Percentiles rank a stretch among this genome's conserved stretches.
phyloP scores from a whole-genome alignment of 2,113 vertebrate genomes.

The Odocoileus hemionus region DNA sequence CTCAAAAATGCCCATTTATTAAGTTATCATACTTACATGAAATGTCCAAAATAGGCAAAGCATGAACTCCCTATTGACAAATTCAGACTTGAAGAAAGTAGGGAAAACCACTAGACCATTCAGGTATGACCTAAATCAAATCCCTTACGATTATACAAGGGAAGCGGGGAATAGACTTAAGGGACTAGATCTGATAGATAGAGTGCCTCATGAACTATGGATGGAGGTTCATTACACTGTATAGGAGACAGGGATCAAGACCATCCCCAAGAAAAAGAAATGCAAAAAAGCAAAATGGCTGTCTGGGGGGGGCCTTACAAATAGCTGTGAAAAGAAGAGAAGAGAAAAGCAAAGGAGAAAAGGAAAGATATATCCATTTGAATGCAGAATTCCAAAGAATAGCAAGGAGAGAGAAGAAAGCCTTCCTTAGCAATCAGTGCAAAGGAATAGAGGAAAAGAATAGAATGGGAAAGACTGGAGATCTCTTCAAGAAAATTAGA shows the following conservation, averaged over 20 bases:
- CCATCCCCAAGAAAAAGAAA: neutral
- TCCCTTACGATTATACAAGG: neutral
- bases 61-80: neutral
- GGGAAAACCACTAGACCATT: neutral
- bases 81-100: neutral
- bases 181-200: neutral
- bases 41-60: neutral
- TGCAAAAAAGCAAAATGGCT: neutral
- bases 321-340: neutral
- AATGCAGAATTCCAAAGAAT: neutral
- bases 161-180: neutral
- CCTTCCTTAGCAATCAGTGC: neutral
- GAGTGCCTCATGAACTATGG: neutral
- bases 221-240: neutral
- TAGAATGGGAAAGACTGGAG: neutral
- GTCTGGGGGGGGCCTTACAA: neutral
- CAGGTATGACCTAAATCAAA: neutral
- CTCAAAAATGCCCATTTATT: neutral
- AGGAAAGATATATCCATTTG: neutral
- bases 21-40: neutral
- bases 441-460: neutral
- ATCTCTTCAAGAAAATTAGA: neutral
- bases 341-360: neutral
- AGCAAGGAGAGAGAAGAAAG: neutral
- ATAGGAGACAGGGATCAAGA: neutral